A percentile compares a stretch with the other conserved stretches of the same genome.
Evolutionary conservation across 2,888 invertebrate species (phyloP).

Genomic region (Cerastis leucographa): DNA sequence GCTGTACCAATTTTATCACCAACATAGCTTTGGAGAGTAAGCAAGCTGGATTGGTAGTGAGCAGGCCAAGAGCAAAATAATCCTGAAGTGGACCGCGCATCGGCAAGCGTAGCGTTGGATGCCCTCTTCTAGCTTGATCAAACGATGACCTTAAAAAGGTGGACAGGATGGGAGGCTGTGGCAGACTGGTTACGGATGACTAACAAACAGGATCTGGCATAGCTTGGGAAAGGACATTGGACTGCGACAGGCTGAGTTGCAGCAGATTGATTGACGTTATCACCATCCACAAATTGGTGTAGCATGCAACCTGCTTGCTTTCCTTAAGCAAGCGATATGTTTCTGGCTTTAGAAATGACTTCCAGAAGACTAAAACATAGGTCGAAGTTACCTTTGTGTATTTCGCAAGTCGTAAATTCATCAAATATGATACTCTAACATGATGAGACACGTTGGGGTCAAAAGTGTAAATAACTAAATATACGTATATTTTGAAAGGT

Average conservation of each 20-base stretch:
- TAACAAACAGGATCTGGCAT: not conserved
- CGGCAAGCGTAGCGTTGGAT: not conserved
- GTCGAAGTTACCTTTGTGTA: slow-evolving; percentile 3
- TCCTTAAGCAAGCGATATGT: not conserved
- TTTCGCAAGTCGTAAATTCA: slow-evolving; percentile 28
- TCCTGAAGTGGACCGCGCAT: not conserved
- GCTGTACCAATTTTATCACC: not conserved
- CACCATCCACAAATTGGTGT: not conserved
- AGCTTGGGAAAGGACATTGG: not conserved
- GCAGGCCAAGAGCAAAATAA: not conserved
- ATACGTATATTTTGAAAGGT: slow-evolving; percentile 25
- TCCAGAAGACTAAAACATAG: not conserved
- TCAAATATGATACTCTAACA: slow-evolving; percentile 18
- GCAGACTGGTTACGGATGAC: not conserved
- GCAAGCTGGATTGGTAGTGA: not conserved
- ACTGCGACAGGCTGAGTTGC: not conserved
- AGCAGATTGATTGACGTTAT: not conserved
- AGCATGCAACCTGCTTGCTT: not conserved
- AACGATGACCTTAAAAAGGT: not conserved
- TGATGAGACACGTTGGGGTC: slow-evolving; percentile 25
- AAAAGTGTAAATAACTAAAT: slow-evolving; percentile 24
- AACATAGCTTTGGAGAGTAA: not conserved
- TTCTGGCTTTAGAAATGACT: not conserved
- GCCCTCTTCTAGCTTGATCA: not conserved
- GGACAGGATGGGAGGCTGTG: not conserved